Base-by-base conservation (phyloP, 2,888 invertebrate genomes). In the Peribatodes rhomboidaria region DNA sequence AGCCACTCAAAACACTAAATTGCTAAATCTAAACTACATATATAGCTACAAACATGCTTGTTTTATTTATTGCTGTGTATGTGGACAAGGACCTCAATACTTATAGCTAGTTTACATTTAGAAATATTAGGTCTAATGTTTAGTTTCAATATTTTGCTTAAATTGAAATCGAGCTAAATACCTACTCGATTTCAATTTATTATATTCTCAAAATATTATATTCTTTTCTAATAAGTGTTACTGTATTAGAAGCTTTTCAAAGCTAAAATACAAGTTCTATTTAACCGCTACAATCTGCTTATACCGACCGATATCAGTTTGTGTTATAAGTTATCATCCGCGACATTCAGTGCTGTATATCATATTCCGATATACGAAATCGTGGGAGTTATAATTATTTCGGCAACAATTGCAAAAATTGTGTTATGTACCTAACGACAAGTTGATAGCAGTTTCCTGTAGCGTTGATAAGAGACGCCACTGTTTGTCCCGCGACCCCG, bases 401-500 rank as follows among this genome's bases (percentile, higher is more conserved):
- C 92, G 93, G 92, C 92, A 92, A 92, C 84, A 82, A 90, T 92
- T 92, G 93, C 93, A 92, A 92, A 92, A 92, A 92, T 89, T 89
- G 81, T 90, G 86, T 88, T 90, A 87, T 81, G 81, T 88, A 87
- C 86, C 86, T 84, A 90, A 86, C 91, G 90, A 89, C 90, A 90
- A 88, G 83, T 88, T 88, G 93, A 93, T 93, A 93, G 82, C 82
- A 76, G 85, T 74, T 89, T 93, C 92, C 93, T 90, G 91, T 80
- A 78, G 75, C 72, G 74, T 73, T 75, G 92, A 92, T 92, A 92
- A 90, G 79, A 80, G 83, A 80, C 79, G 82, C 81, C 79, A 81
- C 74, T 86, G 88, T 83, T 83, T 84, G 83, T 85, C 84, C 79
- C 83, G 84, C 88, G 90, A 84, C 92, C 92, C 85, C 90, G 79